phyloP scores from a whole-genome alignment of 2,113 vertebrate species.

The Gallinago undulata region DNA sequence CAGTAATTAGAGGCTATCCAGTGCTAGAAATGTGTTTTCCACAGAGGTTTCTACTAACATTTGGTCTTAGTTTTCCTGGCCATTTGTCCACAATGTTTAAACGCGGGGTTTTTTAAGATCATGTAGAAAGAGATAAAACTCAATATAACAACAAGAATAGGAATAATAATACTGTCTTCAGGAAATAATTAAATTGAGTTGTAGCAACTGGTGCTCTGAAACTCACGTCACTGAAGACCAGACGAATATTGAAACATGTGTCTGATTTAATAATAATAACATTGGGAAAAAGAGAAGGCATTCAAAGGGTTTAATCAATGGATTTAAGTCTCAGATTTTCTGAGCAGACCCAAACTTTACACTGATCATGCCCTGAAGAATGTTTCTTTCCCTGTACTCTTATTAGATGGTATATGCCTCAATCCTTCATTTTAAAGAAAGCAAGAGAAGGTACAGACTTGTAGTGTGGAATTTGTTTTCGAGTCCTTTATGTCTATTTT shows the following conservation, averaged over 20 bases:
- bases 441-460: neutral
- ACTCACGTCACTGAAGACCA: neutral
- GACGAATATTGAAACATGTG: neutral
- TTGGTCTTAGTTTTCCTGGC: conserved; percentile 8
- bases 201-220: neutral
- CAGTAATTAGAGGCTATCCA: neutral
- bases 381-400: neutral
- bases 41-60: neutral
- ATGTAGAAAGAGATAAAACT: neutral
- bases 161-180: neutral
- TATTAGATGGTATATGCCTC: neutral
- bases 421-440: neutral
- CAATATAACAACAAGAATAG: neutral
- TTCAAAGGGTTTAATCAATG: neutral
- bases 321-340: neutral
- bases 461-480: neutral
- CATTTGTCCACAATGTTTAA: conserved; percentile 7
- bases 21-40: neutral
- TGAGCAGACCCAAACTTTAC: neutral
- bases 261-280: neutral
- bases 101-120: neutral
- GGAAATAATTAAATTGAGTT: neutral
- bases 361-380: neutral
- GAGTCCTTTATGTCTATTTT: neutral
- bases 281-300: neutral